phyloP scores from a whole-genome alignment of 2,888 invertebrate species.

The Dicyrtomina minuta region DNA sequence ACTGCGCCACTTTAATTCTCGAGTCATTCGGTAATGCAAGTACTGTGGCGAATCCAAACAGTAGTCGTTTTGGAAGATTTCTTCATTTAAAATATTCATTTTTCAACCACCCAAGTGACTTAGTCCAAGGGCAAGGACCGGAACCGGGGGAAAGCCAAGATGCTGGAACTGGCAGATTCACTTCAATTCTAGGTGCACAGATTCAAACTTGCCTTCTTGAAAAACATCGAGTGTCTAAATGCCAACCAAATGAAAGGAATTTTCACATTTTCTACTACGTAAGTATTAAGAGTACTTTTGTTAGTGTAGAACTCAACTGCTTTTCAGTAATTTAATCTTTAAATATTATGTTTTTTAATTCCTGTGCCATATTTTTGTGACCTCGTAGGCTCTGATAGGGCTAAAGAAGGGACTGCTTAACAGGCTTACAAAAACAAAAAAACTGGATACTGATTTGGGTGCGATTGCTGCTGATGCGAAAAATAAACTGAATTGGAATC shows the following conservation, averaged over 20 bases:
- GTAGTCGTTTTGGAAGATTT: conserved; percentile 49
- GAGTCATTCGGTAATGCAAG: conserved; percentile 46
- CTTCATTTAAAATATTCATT: conserved; percentile 46
- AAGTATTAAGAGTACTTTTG: conserved; percentile 3
- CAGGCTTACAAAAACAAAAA: no score
- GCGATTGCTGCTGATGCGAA: conserved; percentile 15
- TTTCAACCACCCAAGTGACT: no score
- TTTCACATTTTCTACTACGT: conserved; percentile 52
- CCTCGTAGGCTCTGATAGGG: conserved; percentile 37
- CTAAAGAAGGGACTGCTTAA: conserved; percentile 34
- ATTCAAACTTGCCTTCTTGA: conserved; percentile 49
- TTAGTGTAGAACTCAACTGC: no score
- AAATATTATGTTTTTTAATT: no score
- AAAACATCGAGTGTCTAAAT: conserved; percentile 49
- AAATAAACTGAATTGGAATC: no score
- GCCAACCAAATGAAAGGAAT: conserved; percentile 40
- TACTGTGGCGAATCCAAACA: conserved; percentile 47
- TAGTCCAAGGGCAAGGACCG: no score
- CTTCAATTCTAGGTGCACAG: conserved; percentile 43
- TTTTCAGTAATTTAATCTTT: no score
- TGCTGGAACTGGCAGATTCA: conserved; percentile 10
- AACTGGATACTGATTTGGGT: conserved; percentile 10
- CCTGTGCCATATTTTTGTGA: no score
- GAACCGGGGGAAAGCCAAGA: no score
- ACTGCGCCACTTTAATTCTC: conserved; percentile 29